phyloP scores from a whole-genome alignment of 2,888 invertebrate genomes.

The Gandaritis pyraliata region DNA sequence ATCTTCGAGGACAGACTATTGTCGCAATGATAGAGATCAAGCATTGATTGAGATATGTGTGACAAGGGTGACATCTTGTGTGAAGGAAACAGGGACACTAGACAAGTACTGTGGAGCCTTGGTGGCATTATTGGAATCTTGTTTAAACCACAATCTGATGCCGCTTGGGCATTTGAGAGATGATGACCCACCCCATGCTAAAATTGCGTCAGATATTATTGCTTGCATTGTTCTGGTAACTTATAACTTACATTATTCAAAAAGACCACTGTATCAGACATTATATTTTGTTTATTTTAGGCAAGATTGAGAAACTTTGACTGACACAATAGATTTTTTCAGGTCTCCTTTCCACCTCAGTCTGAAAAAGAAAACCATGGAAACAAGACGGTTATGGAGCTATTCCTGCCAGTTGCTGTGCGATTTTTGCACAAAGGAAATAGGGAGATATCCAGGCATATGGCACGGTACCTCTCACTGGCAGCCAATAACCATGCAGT shows the following conservation, averaged over 20 bases:
- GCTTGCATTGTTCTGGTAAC: slow-evolving; percentile 96
- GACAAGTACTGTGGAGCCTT: slow-evolving; percentile 93
- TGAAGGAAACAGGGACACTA: slow-evolving; percentile 94
- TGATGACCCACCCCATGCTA: slow-evolving; percentile 97
- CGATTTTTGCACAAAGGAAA: slow-evolving; percentile 96
- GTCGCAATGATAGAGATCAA: slow-evolving; percentile 95
- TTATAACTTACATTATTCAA: neutral
- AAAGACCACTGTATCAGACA: neutral
- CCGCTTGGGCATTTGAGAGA: slow-evolving; percentile 87
- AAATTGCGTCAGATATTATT: slow-evolving; percentile 97
- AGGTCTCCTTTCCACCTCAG: slow-evolving; percentile 79
- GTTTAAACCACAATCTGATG: slow-evolving; percentile 94
- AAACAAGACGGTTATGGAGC: slow-evolving; percentile 89
- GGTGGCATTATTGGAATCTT: slow-evolving; percentile 93
- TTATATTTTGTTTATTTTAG: neutral
- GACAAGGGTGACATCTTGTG: slow-evolving; percentile 94
- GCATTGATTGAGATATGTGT: slow-evolving; percentile 98
- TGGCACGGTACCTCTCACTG: slow-evolving; percentile 95
- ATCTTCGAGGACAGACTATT: slow-evolving; percentile 92
- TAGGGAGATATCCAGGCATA: slow-evolving; percentile 93
- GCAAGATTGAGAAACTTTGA: too few species aligned
- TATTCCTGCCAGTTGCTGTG: slow-evolving; percentile 95
- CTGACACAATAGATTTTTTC: slow-evolving; percentile 18
- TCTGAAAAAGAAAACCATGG: slow-evolving; percentile 83
- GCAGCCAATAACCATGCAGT: slow-evolving; percentile 96